Conservation (phyloP, 2,888 invertebrate genomes). For the Mimachlamys varia region DNA sequence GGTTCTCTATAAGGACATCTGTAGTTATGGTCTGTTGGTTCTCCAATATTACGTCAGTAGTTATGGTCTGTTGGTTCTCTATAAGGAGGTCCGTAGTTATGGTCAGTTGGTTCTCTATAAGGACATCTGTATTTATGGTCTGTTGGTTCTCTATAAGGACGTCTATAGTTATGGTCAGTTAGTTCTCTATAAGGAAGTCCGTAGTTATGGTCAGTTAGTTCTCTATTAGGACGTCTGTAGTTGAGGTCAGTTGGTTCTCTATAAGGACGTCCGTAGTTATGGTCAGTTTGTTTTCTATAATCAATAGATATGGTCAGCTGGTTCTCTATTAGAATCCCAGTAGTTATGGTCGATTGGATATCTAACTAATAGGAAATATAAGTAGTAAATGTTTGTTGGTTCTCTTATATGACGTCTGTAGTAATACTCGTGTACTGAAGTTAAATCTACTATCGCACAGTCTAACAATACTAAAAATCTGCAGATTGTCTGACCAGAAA, state of each 20-base stretch:
- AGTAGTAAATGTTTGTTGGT: background rate
- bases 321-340: no score
- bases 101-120: background rate
- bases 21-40: no score
- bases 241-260: no score
- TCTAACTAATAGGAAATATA: no score
- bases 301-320: no score
- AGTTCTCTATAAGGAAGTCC: background rate
- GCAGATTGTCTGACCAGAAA: no score
- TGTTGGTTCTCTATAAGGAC: no score
- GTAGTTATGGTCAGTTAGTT: background rate
- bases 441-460: no score
- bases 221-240: background rate
- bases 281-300: background rate
- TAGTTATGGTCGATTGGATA: background rate
- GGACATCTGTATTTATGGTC: no score
- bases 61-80: background rate
- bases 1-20: no score
- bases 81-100: background rate
- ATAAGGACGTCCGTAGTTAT: background rate
- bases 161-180: background rate
- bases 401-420: background rate
- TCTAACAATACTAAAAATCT: no score
- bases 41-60: background rate
- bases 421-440: no score